Percentiles rank a stretch among this genome's conserved stretches.
Conservation (phyloP, 1,140 invertebrate species). For the Camponotus vicinus region DNA sequence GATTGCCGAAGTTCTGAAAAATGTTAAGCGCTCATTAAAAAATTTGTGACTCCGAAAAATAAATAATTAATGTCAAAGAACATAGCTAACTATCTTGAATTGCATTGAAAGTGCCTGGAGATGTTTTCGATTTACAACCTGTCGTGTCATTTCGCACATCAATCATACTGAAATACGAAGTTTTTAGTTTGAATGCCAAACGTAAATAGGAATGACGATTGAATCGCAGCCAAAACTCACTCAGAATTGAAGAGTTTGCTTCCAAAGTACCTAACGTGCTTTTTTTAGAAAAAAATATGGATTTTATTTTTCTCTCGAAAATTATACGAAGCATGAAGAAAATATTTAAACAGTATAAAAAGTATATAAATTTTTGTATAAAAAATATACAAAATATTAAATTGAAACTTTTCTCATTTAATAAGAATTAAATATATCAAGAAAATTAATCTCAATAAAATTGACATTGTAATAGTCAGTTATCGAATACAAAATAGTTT, state of each 20-base stretch:
- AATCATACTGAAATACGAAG: conserved; percentile 18
- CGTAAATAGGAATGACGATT: conserved; percentile 51
- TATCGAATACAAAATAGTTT: neutral
- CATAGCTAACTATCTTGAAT: neutral
- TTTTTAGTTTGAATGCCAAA: conserved; percentile 48
- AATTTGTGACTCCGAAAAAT: neutral
- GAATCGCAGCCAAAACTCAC: conserved; percentile 1
- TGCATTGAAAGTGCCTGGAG: neutral
- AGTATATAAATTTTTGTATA: neutral
- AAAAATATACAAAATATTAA: neutral
- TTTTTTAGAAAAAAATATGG: neutral
- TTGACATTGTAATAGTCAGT: neutral
- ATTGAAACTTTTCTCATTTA: too few relatives aligned
- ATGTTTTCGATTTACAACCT: conserved; percentile 14
- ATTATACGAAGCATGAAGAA: neutral
- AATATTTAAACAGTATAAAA: neutral
- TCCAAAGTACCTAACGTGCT: neutral
- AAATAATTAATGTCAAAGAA: neutral
- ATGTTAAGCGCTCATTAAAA: neutral
- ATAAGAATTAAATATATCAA: too few relatives aligned
- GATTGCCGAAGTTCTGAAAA: neutral
- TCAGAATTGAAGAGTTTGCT: neutral
- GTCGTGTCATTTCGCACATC: conserved; percentile 11
- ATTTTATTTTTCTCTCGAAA: neutral
- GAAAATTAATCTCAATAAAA: neutral